Percentiles rank a stretch among this genome's conserved stretches.
Evolutionary conservation across 2,888 invertebrate species (phyloP).

Genomic region (Ophonus ardosiacus): DNA sequence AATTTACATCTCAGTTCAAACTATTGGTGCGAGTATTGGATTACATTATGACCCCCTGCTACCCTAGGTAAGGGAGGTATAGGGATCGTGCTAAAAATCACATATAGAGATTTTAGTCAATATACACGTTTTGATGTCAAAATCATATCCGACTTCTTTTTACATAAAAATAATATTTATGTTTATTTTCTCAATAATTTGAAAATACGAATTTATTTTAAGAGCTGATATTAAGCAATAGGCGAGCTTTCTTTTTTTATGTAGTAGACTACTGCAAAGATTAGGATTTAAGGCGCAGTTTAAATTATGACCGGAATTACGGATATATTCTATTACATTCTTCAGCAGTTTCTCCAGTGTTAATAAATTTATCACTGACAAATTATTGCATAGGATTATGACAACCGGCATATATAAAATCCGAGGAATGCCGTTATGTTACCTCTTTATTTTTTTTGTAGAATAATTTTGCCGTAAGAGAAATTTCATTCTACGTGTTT

Average conservation of each 20-base stretch:
- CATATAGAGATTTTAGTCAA: too few species aligned
- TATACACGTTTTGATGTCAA: too few species aligned
- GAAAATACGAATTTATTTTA: not conserved
- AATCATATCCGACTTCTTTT: too few species aligned
- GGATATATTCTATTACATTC: slow-evolving; percentile 14
- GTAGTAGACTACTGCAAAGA: not conserved
- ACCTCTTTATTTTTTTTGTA: slow-evolving; percentile 18
- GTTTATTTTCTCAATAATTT: not conserved
- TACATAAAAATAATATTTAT: not conserved
- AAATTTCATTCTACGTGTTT: not conserved
- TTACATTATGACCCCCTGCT: too few species aligned
- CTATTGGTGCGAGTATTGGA: too few species aligned
- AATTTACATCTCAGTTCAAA: too few species aligned
- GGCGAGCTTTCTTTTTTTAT: not conserved
- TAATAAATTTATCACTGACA: slow-evolving; percentile 36
- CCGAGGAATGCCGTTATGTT: slow-evolving; percentile 23
- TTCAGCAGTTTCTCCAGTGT: slow-evolving; percentile 22
- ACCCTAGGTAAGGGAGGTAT: too few species aligned
- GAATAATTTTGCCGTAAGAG: slow-evolving; percentile 23
- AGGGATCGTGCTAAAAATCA: too few species aligned
- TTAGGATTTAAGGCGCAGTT: slow-evolving; percentile 25
- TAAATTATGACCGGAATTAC: slow-evolving; percentile 24
- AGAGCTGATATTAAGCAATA: not conserved
- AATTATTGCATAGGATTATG: slow-evolving; percentile 38
- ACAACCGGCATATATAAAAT: slow-evolving; percentile 33